Conservation (phyloP, 2,113 vertebrate species). For the Lepisosteus oculatus region DNA sequence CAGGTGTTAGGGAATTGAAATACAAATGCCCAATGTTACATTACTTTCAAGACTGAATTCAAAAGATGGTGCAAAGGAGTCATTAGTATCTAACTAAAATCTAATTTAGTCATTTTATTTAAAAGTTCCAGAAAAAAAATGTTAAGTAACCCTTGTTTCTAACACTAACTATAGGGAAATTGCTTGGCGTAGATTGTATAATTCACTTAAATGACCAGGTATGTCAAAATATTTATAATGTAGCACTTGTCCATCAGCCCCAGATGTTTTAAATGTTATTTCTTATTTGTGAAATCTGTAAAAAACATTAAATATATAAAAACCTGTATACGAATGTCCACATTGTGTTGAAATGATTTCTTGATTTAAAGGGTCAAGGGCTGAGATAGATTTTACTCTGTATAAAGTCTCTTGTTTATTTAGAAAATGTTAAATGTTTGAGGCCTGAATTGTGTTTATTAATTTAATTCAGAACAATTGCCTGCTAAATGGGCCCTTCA, state of each 20-base stretch:
- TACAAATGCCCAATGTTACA: too few relatives aligned
- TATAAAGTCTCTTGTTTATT: background rate
- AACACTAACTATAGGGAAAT: too few relatives aligned
- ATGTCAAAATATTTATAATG: background rate
- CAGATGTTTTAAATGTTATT: background rate
- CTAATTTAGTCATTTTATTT: too few relatives aligned
- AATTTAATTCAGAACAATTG: slow-evolving; percentile 9
- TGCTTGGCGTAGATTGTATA: too few relatives aligned
- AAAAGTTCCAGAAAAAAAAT: too few relatives aligned
- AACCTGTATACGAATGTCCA: background rate
- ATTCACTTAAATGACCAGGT: too few relatives aligned
- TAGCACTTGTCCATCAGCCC: background rate
- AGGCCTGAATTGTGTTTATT: slow-evolving; percentile 4
- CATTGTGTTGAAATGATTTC: background rate
- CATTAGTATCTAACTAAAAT: too few relatives aligned
- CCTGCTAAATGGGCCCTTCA: background rate
- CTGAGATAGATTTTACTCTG: background rate
- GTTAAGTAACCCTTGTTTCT: too few relatives aligned
- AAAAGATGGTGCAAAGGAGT: too few relatives aligned
- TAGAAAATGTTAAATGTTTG: background rate
- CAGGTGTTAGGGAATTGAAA: too few relatives aligned
- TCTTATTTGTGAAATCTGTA: slow-evolving; percentile 4
- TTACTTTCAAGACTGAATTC: too few relatives aligned
- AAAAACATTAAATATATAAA: background rate
- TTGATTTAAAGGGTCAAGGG: background rate